phyloP scores from a whole-genome alignment of 2,797 vertebrate species.

The Pipistrellus kuhlii region DNA sequence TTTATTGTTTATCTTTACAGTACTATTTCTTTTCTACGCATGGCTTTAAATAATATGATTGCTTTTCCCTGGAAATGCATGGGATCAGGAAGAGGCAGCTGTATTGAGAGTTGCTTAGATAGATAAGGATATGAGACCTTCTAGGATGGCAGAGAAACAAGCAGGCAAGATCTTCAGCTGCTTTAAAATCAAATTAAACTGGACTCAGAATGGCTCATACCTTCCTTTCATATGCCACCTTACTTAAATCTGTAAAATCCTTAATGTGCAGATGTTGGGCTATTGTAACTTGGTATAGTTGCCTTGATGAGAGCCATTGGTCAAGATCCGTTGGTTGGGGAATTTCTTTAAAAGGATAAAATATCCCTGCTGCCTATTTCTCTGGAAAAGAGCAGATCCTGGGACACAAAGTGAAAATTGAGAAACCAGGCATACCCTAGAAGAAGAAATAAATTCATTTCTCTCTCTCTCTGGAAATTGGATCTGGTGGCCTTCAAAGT shows the following conservation, averaged over 20 bases:
- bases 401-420: not conserved
- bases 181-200: constrained; percentile 33
- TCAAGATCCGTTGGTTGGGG: not conserved
- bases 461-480: not conserved
- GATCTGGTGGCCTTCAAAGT: not conserved
- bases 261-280: not conserved
- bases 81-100: not conserved
- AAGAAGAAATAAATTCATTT: not conserved
- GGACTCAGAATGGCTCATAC: not conserved
- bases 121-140: not conserved
- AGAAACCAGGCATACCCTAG: not conserved
- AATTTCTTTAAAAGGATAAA: constrained; percentile 14
- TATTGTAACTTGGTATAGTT: not conserved
- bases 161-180: not conserved
- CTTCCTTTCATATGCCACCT: not conserved
- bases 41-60: not conserved
- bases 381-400: constrained; percentile 25
- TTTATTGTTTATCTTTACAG: not conserved
- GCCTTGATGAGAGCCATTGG: not conserved
- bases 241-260: constrained; percentile 5
- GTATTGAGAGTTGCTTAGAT: not conserved
- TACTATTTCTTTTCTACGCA: not conserved
- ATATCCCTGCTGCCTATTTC: not conserved
- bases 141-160: not conserved
- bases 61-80: not conserved